Evolutionary conservation across 2,113 vertebrate genomes (phyloP).

Genomic region (Dromas ardeola): DNA sequence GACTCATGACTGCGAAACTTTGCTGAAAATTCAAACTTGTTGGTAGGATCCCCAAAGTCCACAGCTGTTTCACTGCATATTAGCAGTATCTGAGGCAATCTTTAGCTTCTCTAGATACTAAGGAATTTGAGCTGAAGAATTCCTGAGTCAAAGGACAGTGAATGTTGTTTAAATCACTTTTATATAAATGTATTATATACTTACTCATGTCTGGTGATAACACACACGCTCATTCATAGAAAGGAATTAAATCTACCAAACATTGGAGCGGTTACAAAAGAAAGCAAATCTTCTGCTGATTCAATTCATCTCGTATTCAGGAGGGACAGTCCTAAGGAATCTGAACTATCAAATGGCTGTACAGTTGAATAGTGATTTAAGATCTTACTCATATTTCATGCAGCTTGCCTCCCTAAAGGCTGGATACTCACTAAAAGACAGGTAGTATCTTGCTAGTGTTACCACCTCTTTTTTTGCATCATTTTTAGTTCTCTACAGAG

Average conservation of each 20-base stretch:
- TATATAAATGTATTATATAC: neutral
- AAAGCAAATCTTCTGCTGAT: neutral
- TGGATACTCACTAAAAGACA: neutral
- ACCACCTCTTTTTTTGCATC: neutral
- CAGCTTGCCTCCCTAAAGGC: neutral
- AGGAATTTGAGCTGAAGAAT: neutral
- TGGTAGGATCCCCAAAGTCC: neutral
- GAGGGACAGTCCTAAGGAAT: neutral
- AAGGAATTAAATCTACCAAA: neutral
- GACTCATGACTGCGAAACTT: neutral
- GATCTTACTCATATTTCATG: neutral
- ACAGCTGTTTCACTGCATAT: neutral
- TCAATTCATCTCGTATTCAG: neutral
- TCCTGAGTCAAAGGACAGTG: neutral
- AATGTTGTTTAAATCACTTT: neutral
- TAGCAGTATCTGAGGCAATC: neutral
- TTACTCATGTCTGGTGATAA: neutral
- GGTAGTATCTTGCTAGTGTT: neutral
- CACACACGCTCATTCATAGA: neutral
- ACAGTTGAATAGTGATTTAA: neutral
- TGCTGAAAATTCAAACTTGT: neutral
- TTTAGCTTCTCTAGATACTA: neutral
- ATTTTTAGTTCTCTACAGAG: neutral
- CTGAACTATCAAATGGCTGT: neutral
- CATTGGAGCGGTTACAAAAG: neutral